Evolutionary conservation across 1,140 invertebrate species (phyloP).

Genomic region (Tetragnatha versicolor): DNA sequence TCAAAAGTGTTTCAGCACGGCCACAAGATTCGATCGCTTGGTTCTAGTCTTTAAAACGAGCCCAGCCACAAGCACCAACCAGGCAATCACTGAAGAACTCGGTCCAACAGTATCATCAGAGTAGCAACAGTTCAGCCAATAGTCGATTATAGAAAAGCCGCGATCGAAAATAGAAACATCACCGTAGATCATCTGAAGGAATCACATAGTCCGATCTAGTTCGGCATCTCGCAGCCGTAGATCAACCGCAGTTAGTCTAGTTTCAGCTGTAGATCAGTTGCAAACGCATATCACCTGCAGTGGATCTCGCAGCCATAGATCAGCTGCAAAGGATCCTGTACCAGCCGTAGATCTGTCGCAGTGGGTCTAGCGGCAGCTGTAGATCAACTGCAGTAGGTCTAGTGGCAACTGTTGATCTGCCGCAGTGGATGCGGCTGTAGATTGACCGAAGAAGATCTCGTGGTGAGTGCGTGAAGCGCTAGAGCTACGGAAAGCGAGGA

Average conservation of each 20-base stretch:
- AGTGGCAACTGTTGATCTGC: no score
- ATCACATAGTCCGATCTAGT: background rate
- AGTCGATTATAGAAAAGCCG: conserved; percentile 25
- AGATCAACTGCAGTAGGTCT: no score
- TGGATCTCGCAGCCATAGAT: background rate
- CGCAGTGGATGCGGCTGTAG: background rate
- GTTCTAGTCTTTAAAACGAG: background rate
- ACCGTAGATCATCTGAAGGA: conserved; percentile 9
- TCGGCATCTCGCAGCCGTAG: background rate
- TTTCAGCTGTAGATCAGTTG: background rate
- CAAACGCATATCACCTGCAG: background rate
- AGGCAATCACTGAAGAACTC: background rate
- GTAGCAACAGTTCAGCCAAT: conserved; percentile 13
- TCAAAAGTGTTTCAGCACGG: no score
- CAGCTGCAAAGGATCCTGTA: background rate
- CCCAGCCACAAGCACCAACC: background rate
- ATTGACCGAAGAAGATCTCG: conserved; percentile 1
- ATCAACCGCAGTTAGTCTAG: background rate
- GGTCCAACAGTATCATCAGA: background rate
- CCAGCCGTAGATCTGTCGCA: no score
- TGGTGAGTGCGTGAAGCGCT: conserved; percentile 12
- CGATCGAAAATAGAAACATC: conserved; percentile 33
- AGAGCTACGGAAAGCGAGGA: conserved; percentile 40
- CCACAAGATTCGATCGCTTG: conserved; percentile 16
- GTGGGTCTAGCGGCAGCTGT: no score